phyloP scores from a whole-genome alignment of 2,113 vertebrate genomes.

The Thunnus thynnus region DNA sequence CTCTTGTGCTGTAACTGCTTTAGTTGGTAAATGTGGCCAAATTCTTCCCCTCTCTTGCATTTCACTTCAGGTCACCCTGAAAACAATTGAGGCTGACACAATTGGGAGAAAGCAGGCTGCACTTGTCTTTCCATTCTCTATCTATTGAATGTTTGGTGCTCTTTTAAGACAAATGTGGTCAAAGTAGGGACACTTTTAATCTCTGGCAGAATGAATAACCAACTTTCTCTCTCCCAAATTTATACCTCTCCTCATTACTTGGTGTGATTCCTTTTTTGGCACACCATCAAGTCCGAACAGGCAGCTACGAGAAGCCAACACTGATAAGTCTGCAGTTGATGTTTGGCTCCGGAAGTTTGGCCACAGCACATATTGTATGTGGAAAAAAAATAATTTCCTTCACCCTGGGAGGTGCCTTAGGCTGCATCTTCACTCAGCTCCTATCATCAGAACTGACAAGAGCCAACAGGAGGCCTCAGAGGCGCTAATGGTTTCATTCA shows the following conservation, averaged over 20 bases:
- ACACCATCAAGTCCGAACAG: not conserved
- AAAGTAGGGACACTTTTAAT: not conserved
- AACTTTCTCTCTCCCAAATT: not conserved
- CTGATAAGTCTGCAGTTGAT: not conserved
- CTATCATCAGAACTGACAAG: conserved; percentile 19
- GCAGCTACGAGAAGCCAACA: not conserved
- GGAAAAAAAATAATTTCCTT: conserved; percentile 24
- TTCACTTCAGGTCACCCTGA: not conserved
- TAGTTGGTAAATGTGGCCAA: no score
- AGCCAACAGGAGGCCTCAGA: conserved; percentile 14
- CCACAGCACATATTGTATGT: not conserved
- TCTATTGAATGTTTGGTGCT: not conserved
- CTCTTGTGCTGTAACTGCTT: no score
- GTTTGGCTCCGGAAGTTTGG: conserved; percentile 4
- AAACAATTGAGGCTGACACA: conserved; percentile 33
- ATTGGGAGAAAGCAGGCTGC: conserved; percentile 14
- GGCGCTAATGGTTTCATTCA: conserved; percentile 12
- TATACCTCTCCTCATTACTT: not conserved
- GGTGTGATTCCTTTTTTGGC: not conserved
- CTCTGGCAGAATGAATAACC: not conserved
- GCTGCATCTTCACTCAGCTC: conserved; percentile 11
- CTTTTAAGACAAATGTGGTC: conserved; percentile 2
- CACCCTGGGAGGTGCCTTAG: not conserved
- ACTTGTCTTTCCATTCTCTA: conserved; percentile 12
- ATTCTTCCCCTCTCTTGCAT: no score